Evolutionary conservation across 2,888 invertebrate species (phyloP), one percentile per base, ranked within the genome.

Genomic region (Perdita meconis): DNA sequence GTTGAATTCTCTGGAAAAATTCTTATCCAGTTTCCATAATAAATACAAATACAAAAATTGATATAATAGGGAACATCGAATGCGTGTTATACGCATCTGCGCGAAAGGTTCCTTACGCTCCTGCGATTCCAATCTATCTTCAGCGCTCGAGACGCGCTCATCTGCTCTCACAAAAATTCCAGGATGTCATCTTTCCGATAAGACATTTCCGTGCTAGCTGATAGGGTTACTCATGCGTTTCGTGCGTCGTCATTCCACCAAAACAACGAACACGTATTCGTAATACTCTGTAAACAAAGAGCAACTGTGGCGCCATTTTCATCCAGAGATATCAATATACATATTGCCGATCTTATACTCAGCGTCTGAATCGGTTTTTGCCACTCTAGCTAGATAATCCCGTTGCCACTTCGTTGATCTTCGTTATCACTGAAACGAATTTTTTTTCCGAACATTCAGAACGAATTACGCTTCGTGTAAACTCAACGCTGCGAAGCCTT

Each of bases 101-200:
- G n/a, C n/a, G n/a, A n/a, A n/a, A n/a, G n/a, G n/a, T n/a, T 36
- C 10, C 19, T 19, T 10, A 36, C 42, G 53, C 60, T n/a, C 36
- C 34, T 53, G 47, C n/a, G 42, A 47, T 63, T 71, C 13, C 4
- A n/a, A 26, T 13, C 5, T 75, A 75, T 76, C 40, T 68, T 51
- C 26, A 30, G 16, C 26, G 24, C 26, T 10, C 34, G 47, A 42
- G 44, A 47, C 26, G 19, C 42, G 51, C 26, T 19, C 68, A 70
- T 68, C 36, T 50, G 34, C n/a, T 5, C 57, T 60, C 13, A 75
- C 53, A 79, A 81, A 82, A 81, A 69, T 68, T 80, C 51, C 75
- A 82, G 82, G 80, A 86, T 82, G 75, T 71, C 64, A 50, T 66
- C 59, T 63, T 57, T 36, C 38, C 2, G 86, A 86, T 86, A 86